Evolutionary conservation across 2,797 vertebrate genomes (phyloP), one percentile per base, ranked within the genome.

Genomic region (Lophura swinhoii): DNA sequence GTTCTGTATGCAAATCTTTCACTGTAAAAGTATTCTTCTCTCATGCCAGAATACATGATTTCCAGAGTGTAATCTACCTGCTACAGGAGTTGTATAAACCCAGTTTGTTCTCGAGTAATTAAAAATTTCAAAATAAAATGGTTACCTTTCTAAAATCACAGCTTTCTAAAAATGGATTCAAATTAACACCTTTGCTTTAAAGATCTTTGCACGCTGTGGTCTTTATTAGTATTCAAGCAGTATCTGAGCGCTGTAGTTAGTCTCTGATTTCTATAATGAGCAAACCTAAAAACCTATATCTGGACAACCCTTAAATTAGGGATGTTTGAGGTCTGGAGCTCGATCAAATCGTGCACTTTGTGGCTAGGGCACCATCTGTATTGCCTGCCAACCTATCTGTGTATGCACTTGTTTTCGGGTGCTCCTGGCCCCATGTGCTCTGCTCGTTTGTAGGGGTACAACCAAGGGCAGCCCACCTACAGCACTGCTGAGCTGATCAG

Each of bases 61-160:
- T 85, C 77, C 89, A n/a, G 94, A 93, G 91, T 11, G 15, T 13
- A 5, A 76, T 66, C 84, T 58, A 68, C 94, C 88, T 88, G 90
- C 88, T 63, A 55, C 75, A 89, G 94, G 78, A 95, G 86, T 92
- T 95, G 91, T 79, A 93, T 72, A 63, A 91, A 87, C 6, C 5
- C 41, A 39, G 87, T 87, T 95, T 86, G 88, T 79, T 96, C 94
- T 95, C 67, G 39, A 95, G 77, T 55, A 96, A 93, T 93, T 97
- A 92, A 95, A 88, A 55, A 53, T 10, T 80, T 75, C 31, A 56
- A 69, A 71, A 75, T 28, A 63, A 59, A 77, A 9, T 6, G 84
- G 59, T 14, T 55, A 29, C 28, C 29, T 31, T 64, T 22, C 62
- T 31, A 63, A 63, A 95, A 95, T 48, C 84, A 41, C 60, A 70